Evolutionary conservation across 2,797 vertebrate species (phyloP).

Genomic region (Enoplosus armatus): DNA sequence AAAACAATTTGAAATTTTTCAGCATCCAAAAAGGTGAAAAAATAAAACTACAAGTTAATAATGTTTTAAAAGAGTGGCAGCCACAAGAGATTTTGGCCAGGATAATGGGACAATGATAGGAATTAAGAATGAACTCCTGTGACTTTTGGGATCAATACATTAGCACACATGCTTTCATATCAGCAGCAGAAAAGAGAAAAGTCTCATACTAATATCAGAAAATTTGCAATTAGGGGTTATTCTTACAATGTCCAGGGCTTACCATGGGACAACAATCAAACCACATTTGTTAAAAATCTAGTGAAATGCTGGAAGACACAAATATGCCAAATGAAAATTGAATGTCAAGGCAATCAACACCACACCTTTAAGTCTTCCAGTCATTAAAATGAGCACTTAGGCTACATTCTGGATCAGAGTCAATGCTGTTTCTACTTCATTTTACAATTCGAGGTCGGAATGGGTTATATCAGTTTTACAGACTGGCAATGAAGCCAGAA

Average conservation of each 20-base stretch:
- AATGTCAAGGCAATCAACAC: background rate
- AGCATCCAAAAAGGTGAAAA: background rate
- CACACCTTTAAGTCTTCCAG: conserved; percentile 1
- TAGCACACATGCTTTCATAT: background rate
- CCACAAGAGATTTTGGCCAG: background rate
- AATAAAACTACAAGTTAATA: background rate
- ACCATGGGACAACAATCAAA: background rate
- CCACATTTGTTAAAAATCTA: background rate
- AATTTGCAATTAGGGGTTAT: background rate
- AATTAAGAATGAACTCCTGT: background rate
- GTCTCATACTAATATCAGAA: background rate
- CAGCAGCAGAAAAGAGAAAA: background rate
- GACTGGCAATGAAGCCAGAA: conserved; percentile 20
- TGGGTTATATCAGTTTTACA: background rate
- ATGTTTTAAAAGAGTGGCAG: background rate
- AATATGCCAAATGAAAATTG: background rate
- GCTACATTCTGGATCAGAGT: background rate
- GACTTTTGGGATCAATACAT: background rate
- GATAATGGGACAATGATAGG: background rate
- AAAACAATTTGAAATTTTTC: background rate
- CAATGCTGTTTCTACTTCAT: background rate
- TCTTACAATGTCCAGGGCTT: background rate
- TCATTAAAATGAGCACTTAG: background rate
- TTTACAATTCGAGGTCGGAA: background rate
- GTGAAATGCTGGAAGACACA: background rate